Base-by-base conservation (phyloP, 2,888 invertebrate genomes). In the Cremastinae sp. region DNA sequence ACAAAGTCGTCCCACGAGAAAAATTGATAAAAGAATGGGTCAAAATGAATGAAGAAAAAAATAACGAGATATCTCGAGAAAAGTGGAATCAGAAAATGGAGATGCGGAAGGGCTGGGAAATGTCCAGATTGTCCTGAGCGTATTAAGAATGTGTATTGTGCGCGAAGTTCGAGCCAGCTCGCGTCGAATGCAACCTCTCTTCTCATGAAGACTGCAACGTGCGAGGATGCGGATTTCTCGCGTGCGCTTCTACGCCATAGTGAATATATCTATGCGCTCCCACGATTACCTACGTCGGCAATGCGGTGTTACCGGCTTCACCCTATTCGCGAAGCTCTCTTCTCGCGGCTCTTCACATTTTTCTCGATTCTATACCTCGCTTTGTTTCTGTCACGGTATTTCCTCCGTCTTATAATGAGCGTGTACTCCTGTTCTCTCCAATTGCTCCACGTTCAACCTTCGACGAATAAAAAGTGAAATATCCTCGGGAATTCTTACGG, bases 231-330 rank as follows among this genome's bases (percentile, higher is more conserved):
- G 64, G 73, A 53, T 71, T 75, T 66, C 35, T 59, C 71, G 56
- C 65, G 66, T 53, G 78, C 75, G 77, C 75, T 56, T 77, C 74
- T 65, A 68, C 43, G 55, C 7, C 45, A 68, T 20, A 37, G 18
- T 39, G 10, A 5, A 20, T 37, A 51, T 64, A 43, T 65, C 22
- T 66, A 47, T 43, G 16, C 28, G 28, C 14, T 65, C 16, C 12
- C 41, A 55, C 53, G 69, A 76, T 72, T 73, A 74, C 71, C 77
- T 73, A 73, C 70, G 78, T 75, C 69, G 68, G 77, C 75, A 78
- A 78, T 80, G 80, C 80, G 76, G 77, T 61, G 70, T 20, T 62
- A 64, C 62, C 64, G 49, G 28, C 43, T 47, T 74, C 16, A 39
- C 28, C 14, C 58, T 51, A 56, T 55, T 12, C 56, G 14, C 56